A percentile compares a stretch with the other conserved stretches of the same genome.
Evolutionary conservation across 2,888 invertebrate genomes (phyloP).

Genomic region (Fissipunctia ypsillon): DNA sequence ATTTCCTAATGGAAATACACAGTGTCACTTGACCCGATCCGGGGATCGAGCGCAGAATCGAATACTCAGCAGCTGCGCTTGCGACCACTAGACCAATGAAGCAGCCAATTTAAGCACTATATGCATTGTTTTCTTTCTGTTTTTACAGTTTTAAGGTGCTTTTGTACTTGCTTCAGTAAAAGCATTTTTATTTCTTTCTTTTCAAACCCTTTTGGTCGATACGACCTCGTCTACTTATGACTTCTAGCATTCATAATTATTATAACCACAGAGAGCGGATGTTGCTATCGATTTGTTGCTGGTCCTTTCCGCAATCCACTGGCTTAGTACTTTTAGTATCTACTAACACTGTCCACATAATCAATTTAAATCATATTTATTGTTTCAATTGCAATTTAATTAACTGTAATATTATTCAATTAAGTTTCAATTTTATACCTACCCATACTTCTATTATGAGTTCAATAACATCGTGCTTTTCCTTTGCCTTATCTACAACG

Average conservation of each 20-base stretch:
- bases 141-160: too few species aligned
- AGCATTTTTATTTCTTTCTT: too few species aligned
- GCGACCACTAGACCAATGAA: too few species aligned
- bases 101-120: not conserved
- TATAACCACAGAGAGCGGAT: slow-evolving; percentile 1
- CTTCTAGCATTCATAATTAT: slow-evolving; percentile 5
- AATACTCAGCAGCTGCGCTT: not conserved
- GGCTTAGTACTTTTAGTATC: not conserved
- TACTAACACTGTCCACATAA: not conserved
- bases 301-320: not conserved
- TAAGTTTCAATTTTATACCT: too few species aligned
- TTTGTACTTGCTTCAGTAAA: too few species aligned
- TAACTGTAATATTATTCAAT: too few species aligned
- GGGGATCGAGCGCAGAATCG: too few species aligned
- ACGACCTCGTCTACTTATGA: not conserved
- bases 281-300: slow-evolving; percentile 15
- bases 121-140: too few species aligned
- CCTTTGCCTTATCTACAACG: not conserved
- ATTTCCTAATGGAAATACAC: not conserved
- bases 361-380: not conserved
- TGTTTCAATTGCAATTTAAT: not conserved
- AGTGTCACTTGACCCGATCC: not conserved
- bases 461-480: not conserved
- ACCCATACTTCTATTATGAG: too few species aligned
- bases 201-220: not conserved